Base-by-base conservation (phyloP, 2,888 invertebrate species). In the Dascillus cervinus region DNA sequence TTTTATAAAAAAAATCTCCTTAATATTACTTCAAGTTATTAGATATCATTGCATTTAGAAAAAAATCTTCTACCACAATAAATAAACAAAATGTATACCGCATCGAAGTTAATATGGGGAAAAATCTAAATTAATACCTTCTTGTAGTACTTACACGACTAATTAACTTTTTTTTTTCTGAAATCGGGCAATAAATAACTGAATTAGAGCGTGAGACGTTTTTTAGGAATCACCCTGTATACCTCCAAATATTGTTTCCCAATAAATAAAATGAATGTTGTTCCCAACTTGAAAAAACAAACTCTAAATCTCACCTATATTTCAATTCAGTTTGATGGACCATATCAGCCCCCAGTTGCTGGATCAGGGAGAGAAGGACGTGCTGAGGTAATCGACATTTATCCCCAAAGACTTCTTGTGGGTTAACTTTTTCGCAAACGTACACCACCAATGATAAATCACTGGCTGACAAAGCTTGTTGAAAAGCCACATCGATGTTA, bases 271-370 rank as follows among this genome's bases (percentile, higher is more conserved):
- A 8, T 4, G 9, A 6, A 6, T 10, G 10, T 4, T 4, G 6
- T 4, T 5, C 22, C 22, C 9, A 4, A 10, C 9, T 8, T 8
- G 22, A 21, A 19, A 26, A 31, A 29, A 22, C 8, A 11, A n/a
- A 8, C n/a, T n/a, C 17, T 22, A 31, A 28, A 32, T 29, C 64
- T 64, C 65, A 88, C 87, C 75, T 82, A 50, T 82, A 73, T 65
- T 89, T 90, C 10, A 83, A 67, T 53, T 86, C 85, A 6, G 89
- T 88, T 51, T 90, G 82, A 42, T 82, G 79, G 41, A 75, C 73
- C 67, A 96, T 77, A 57, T 95, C 94, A 0, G 89, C 85, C 10
- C 91, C 86, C 11, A 95, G 76, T 64, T 96, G 96, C 58, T 96
- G 94, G 50, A 97, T 86, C 13, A 97, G 75, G 2, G 95, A 91